phyloP scores from a whole-genome alignment of 2,888 invertebrate genomes.

The Molorchus minor region DNA sequence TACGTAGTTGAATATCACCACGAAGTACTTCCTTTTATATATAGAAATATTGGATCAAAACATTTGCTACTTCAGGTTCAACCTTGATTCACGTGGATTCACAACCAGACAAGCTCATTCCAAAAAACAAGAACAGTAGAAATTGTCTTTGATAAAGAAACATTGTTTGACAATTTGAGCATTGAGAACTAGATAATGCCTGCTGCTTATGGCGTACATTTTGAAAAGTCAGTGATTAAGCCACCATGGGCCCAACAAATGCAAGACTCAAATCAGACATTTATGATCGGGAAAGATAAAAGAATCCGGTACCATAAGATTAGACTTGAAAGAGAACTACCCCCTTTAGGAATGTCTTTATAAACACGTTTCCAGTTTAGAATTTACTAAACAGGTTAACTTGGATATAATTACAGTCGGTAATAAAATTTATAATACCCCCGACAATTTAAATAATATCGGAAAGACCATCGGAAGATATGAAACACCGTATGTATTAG shows the following conservation, averaged over 20 bases:
- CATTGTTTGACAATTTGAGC: conserved; percentile 75
- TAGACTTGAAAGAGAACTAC: conserved; percentile 80
- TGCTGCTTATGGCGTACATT: conserved; percentile 84
- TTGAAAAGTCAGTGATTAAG: conserved; percentile 81
- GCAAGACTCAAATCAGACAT: conserved; percentile 71
- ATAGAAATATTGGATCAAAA: conserved; percentile 82
- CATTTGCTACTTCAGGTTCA: conserved; percentile 80
- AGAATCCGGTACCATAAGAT: conserved; percentile 70
- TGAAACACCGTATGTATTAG: conserved; percentile 69
- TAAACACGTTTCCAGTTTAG: conserved; percentile 67
- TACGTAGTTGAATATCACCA: conserved; percentile 83
- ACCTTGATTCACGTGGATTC: conserved; percentile 89
- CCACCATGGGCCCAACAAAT: conserved; percentile 92
- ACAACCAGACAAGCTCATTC: conserved; percentile 91
- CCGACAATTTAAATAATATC: conserved; percentile 53
- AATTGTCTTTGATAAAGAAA: conserved; percentile 76
- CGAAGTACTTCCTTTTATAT: conserved; percentile 80
- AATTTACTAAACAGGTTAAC: conserved; percentile 67
- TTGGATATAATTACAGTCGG: conserved; percentile 73
- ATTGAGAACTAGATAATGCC: conserved; percentile 97
- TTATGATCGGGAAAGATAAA: conserved; percentile 79
- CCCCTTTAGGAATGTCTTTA: conserved; percentile 87
- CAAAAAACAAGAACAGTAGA: conserved; percentile 79
- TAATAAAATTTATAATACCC: conserved; percentile 50
- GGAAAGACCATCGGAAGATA: conserved; percentile 38